Conservation (phyloP, 2,888 invertebrate species). For the Vanessa cardui region DNA sequence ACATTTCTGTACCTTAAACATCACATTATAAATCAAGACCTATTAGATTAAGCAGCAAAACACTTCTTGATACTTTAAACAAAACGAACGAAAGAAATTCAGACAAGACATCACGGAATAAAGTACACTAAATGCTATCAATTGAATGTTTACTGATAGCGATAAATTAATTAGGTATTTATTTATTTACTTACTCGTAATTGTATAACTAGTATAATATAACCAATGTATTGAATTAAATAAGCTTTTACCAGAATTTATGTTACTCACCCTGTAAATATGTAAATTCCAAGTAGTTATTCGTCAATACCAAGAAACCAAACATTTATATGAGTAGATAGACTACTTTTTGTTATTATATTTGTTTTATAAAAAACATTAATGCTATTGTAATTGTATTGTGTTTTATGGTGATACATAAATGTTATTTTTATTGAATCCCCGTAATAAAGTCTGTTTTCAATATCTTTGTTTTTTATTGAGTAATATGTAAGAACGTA, state of each 20-base stretch:
- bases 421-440: constrained; percentile 67
- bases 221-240: constrained; percentile 51
- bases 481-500: neutral
- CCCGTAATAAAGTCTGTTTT: constrained; percentile 79
- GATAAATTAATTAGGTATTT: constrained; percentile 57
- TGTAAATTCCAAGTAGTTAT: constrained; percentile 79
- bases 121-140: constrained; percentile 38
- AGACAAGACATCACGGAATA: constrained; percentile 17
- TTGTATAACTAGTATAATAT: constrained; percentile 48
- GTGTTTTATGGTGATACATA: constrained; percentile 68
- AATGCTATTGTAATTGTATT: constrained; percentile 65
- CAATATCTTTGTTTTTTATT: constrained; percentile 55
- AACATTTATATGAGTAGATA: constrained; percentile 76
- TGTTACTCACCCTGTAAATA: constrained; percentile 76
- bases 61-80: neutral
- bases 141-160: constrained; percentile 46
- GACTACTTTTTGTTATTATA: constrained; percentile 77
- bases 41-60: constrained; percentile 5
- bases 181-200: constrained; percentile 70
- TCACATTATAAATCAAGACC: constrained; percentile 12
- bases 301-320: constrained; percentile 80
- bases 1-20: constrained; percentile 17
- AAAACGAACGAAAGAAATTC: constrained; percentile 9
- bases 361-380: constrained; percentile 65
- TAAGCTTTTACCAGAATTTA: constrained; percentile 71